Conservation (phyloP, 2,113 vertebrate genomes). For the Rhabdornis inornatus region DNA sequence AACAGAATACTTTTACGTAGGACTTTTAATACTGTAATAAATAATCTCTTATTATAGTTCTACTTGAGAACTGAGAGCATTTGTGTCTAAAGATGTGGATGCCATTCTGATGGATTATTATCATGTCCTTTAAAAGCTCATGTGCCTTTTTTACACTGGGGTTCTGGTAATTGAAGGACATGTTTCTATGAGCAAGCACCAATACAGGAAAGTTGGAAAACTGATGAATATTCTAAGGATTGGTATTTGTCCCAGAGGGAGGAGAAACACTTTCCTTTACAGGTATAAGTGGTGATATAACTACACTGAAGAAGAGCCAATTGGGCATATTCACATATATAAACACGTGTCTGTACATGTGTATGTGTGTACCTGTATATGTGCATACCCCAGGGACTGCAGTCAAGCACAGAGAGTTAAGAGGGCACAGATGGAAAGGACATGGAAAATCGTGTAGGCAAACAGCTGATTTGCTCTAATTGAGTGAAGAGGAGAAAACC, state of each 20-base stretch:
- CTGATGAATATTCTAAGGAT: rapidly evolving
- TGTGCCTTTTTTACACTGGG: not conserved
- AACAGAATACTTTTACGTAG: not conserved
- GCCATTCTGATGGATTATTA: not conserved
- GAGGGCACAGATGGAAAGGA: rapidly evolving
- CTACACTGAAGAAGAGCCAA: not conserved
- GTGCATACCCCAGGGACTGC: not conserved
- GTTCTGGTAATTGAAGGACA: not conserved
- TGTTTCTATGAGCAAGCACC: not conserved
- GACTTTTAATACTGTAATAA: not conserved
- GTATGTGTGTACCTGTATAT: not conserved
- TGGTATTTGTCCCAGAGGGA: not conserved
- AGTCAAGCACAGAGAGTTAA: not conserved
- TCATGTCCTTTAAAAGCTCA: not conserved
- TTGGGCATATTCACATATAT: not conserved
- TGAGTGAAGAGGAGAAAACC: not conserved
- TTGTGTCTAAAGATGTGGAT: not conserved
- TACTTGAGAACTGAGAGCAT: not conserved
- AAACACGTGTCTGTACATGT: rapidly evolving
- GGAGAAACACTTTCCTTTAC: not conserved
- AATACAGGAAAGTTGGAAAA: not conserved
- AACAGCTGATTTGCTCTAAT: not conserved
- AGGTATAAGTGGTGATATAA: not conserved
- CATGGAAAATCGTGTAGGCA: not conserved
- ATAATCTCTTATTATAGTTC: not conserved